These are phyloP conservation scores for Catostylus mosaicus DNA, from an alignment of 30 jellyfish, hydroid and myxozoan species.

Conservation along the genomic window DNA sequence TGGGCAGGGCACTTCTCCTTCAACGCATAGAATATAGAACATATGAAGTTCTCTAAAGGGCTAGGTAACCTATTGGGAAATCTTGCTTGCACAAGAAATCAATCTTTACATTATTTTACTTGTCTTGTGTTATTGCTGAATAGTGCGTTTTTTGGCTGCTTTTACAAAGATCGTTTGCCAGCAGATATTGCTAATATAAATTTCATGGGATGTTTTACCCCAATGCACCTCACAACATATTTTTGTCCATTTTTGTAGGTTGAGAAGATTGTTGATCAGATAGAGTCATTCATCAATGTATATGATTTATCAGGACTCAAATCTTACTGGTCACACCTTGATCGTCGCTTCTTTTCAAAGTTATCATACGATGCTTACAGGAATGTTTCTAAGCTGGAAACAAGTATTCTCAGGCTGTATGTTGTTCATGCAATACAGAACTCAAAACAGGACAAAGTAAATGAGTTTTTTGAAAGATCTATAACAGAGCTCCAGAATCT, in stretches of 20 bases:
- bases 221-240: background rate
- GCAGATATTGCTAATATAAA: background rate
- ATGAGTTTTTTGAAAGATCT: constrained; percentile 87
- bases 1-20: no score
- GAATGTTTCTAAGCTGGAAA: constrained; percentile 76
- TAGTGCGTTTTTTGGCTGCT: no score
- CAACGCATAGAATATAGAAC: no score
- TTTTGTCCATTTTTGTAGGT: constrained; percentile 68
- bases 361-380: constrained; percentile 80
- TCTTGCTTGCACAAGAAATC: no score
- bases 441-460: constrained; percentile 78
- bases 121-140: no score
- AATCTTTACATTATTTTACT: no score
- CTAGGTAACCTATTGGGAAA: no score
- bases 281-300: constrained; percentile 42
- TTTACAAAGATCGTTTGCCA: background rate
- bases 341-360: constrained; percentile 82
- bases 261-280: constrained; percentile 87
- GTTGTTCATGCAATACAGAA: constrained; percentile 85
- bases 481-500: constrained; percentile 81
- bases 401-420: constrained; percentile 77
- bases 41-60: no score
- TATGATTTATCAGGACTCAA: constrained; percentile 76
- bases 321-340: constrained; percentile 88
- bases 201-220: background rate